A percentile compares a stretch with the other conserved stretches of the same genome.
Conservation (phyloP, 2,797 vertebrate genomes). For the Sandelia bainsii region DNA sequence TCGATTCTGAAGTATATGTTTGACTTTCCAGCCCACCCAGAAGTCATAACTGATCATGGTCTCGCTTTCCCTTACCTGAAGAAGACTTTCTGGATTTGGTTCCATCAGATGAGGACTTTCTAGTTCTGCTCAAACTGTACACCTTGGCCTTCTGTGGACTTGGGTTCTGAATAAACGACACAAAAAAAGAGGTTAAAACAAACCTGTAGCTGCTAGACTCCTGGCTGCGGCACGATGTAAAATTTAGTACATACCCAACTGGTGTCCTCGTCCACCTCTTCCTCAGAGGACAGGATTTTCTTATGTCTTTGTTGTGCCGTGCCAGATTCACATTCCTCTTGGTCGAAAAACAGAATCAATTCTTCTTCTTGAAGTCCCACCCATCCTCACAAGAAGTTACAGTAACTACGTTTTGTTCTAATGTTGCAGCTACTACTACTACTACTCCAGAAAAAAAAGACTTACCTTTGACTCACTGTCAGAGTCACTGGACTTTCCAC, state of each 20-base stretch:
- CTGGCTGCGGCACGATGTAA: background rate
- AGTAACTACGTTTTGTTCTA: background rate
- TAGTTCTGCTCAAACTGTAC: background rate
- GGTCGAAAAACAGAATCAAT: background rate
- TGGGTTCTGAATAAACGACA: constrained; percentile 44
- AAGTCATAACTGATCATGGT: background rate
- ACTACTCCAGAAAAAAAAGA: background rate
- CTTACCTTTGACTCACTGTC: constrained; percentile 42
- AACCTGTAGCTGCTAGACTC: background rate
- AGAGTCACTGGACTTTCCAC: background rate
- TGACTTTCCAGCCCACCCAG: background rate
- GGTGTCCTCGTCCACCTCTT: constrained; percentile 32
- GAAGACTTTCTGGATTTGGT: constrained; percentile 32
- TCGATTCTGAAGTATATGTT: background rate
- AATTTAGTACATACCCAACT: constrained; percentile 50
- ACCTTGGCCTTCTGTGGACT: constrained; percentile 44
- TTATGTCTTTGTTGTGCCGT: accelerated
- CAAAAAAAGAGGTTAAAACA: background rate
- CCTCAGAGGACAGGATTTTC: constrained; percentile 48
- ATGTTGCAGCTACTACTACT: background rate
- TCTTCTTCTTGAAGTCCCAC: background rate
- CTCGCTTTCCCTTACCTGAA: background rate
- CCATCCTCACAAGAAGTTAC: background rate
- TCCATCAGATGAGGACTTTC: constrained; percentile 19
- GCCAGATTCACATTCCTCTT: constrained; percentile 36